phyloP scores from a whole-genome alignment of 30 jellyfish, hydroid and myxozoan species.

The Euphysa ruthae region DNA sequence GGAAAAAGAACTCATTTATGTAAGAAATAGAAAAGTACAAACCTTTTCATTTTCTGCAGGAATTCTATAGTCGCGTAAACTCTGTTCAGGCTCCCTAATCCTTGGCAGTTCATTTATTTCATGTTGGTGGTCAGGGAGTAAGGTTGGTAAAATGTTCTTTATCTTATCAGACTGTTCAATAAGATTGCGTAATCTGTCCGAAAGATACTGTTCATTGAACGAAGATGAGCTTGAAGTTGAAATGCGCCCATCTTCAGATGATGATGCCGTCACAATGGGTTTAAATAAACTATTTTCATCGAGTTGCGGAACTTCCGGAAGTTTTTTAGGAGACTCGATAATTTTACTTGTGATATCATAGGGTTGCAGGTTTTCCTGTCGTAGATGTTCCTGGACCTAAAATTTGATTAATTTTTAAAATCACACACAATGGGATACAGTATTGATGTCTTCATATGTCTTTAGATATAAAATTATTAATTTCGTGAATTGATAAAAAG shows the following conservation, averaged over 20 bases:
- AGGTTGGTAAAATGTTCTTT: constrained; percentile 33
- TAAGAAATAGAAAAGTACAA: neutral
- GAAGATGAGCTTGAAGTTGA: constrained; percentile 2
- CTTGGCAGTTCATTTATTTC: neutral
- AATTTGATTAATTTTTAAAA: too few relatives aligned
- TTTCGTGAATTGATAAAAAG: too few relatives aligned
- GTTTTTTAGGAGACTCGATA: too few relatives aligned
- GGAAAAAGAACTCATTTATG: too few relatives aligned
- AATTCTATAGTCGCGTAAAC: constrained; percentile 1
- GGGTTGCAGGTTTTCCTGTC: neutral
- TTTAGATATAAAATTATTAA: too few relatives aligned
- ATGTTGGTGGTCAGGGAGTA: constrained; percentile 27
- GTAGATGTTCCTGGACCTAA: constrained; percentile 15
- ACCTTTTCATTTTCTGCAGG: constrained; percentile 1
- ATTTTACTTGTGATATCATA: neutral
- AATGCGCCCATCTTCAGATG: constrained; percentile 6
- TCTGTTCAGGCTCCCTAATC: neutral
- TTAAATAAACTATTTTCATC: too few relatives aligned
- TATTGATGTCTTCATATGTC: too few relatives aligned
- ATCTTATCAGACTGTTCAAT: constrained; percentile 76
- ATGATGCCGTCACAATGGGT: too few relatives aligned
- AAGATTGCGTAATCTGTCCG: constrained; percentile 51
- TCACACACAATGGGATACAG: too few relatives aligned
- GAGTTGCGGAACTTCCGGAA: too few relatives aligned
- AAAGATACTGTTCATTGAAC: constrained; percentile 35